These are phyloP conservation scores for Sebastes cheni DNA, from an alignment of 2,797 vertebrate species.

Conservation along the genomic window DNA sequence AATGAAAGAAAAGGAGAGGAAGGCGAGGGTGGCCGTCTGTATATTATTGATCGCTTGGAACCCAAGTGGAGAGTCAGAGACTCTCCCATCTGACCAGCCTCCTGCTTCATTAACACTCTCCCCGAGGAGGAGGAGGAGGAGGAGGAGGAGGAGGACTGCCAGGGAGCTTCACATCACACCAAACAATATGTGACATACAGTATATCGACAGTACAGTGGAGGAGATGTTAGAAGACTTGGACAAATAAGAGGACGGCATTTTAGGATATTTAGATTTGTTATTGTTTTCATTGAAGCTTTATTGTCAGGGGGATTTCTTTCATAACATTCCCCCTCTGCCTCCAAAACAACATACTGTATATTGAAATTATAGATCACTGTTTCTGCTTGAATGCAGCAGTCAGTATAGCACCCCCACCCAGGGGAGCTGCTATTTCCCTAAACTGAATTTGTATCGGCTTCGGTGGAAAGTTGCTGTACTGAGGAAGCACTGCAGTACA, in stretches of 20 bases:
- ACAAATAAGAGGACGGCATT: neutral
- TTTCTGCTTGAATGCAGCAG: neutral
- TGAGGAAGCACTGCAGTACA: neutral
- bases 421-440: conserved; percentile 5
- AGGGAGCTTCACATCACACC: conserved; percentile 48
- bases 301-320: neutral
- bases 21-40: conserved; percentile 38
- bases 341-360: neutral
- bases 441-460: conserved; percentile 39
- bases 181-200: conserved; percentile 51
- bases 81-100: conserved; percentile 63
- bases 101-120: conserved; percentile 71
- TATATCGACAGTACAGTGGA: conserved; percentile 24
- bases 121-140: conserved; percentile 50
- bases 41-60: conserved; percentile 70
- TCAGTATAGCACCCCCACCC: neutral
- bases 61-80: conserved; percentile 54
- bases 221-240: conserved; percentile 13
- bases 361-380: conserved; percentile 19
- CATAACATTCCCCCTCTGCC: neutral
- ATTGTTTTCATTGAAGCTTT: conserved; percentile 1
- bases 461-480: conserved; percentile 3
- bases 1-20: conserved; percentile 34
- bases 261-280: neutral
- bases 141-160: conserved; percentile 38